These are phyloP conservation scores for Psilopsiagon aurifrons DNA, from an alignment of 2,113 vertebrate genomes.

Conservation along the genomic window DNA sequence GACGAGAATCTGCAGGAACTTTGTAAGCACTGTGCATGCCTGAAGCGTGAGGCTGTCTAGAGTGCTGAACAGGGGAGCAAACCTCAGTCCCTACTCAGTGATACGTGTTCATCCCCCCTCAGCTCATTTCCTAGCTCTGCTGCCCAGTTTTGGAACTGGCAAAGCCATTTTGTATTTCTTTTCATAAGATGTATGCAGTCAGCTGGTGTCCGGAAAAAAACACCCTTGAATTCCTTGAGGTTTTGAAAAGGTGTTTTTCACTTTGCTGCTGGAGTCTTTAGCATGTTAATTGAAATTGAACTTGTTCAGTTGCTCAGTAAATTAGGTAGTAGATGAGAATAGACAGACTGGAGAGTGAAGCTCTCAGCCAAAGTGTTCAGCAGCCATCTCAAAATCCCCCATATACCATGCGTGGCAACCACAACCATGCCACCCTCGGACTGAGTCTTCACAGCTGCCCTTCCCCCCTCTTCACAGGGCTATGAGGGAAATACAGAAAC, in stretches of 20 bases:
- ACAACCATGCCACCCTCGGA: not conserved
- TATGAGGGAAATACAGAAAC: not conserved
- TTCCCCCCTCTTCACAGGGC: not conserved
- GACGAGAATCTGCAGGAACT: not conserved
- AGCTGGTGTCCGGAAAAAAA: not conserved
- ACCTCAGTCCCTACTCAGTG: fast-evolving
- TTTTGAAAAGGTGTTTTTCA: not conserved
- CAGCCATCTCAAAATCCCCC: not conserved
- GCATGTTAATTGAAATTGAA: not conserved
- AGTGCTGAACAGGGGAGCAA: not conserved
- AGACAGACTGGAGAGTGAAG: not conserved
- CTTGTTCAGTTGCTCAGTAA: not conserved
- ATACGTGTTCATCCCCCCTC: fast-evolving
- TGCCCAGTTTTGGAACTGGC: not conserved
- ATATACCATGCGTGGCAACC: fast-evolving
- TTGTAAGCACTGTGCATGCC: not conserved
- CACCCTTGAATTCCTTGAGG: not conserved
- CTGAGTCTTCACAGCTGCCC: not conserved
- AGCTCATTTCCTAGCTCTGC: not conserved
- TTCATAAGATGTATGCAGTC: not conserved
- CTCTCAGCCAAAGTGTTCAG: not conserved
- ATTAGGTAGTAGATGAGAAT: not conserved
- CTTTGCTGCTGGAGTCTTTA: not conserved
- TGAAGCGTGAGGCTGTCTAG: not conserved
- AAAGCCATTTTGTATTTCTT: not conserved